Base-by-base conservation (phyloP, 2,888 invertebrate genomes). In the Oxytorus armatus region DNA sequence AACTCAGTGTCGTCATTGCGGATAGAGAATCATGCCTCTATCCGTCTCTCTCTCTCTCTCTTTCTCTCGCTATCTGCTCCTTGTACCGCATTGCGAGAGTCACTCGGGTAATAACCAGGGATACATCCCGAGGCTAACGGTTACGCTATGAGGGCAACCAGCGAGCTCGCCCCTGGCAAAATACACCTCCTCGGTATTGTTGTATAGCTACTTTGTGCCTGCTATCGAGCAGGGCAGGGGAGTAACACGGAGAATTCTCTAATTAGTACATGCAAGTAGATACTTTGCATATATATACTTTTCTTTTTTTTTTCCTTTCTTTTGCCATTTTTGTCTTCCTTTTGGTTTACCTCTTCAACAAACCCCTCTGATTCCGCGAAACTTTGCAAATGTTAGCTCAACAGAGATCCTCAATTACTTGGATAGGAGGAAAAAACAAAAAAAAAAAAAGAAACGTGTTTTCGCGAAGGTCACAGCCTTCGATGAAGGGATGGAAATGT, bases 141-240 rank as follows among this genome's bases (percentile, higher is more conserved):
- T 83, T 88, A 86, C 86, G 90, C 91, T 91, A 91, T 90, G 89
- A 89, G 88, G 91, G 92, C 87, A 90, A 90, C 91, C 86, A 87
- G 90, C 89, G 90, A 90, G 88, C 90, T 91, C 90, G 91, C 88
- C 92, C 92, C 91, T 92, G 92, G 91, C 87, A 88, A 90, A 90
- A 91, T 86, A 90, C 90, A 92, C 91, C 88, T 90, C 92, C 92
- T 92, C 90, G 90, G 92, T 91, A 92, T 91, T 89, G 89, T 92
- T 92, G 92, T 90, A 92, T 92, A 92, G 92, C 92, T 92, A 92
- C 90, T 92, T 59, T 89, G 86, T 79, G 87, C 90, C 92, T 92
- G 92, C 91, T 74, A 87, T 84, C 42, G 42, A 76, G 92, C 91
- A 92, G 91, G 91, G 87, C 81, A 87, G 89, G 92, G 92, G 87